phyloP scores from a whole-genome alignment of 1,140 invertebrate genomes.

The Lasioglossum albipes region DNA sequence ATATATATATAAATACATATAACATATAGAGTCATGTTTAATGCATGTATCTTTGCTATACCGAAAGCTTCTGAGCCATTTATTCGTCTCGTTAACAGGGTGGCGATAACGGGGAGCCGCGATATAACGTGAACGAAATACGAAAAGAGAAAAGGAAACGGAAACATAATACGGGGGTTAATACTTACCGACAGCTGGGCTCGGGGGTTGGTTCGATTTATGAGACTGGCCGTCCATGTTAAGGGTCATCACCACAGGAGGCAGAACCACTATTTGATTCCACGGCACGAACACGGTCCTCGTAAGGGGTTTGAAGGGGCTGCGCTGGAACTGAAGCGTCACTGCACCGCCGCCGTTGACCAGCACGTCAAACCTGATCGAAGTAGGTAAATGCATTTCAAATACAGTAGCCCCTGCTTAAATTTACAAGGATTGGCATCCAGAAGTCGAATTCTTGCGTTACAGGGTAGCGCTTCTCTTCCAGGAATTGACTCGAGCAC shows the following conservation, averaged over 20 bases:
- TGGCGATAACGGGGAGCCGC: slow-evolving; percentile 7
- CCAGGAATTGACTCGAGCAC: too few relatives aligned
- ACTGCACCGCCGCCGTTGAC: slow-evolving; percentile 99
- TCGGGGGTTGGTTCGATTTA: slow-evolving; percentile 76
- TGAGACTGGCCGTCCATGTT: slow-evolving; percentile 86
- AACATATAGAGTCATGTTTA: neutral
- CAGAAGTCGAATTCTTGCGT: too few relatives aligned
- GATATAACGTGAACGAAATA: slow-evolving; percentile 35
- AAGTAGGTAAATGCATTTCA: slow-evolving; percentile 57
- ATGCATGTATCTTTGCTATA: neutral
- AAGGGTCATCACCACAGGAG: slow-evolving; percentile 92
- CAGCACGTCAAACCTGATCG: slow-evolving; percentile 95
- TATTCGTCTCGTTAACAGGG: neutral
- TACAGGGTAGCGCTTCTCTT: too few relatives aligned
- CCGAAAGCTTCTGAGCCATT: neutral
- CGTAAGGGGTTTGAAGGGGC: slow-evolving; percentile 92
- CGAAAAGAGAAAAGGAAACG: slow-evolving; percentile 2
- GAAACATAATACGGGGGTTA: slow-evolving; percentile 20
- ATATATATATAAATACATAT: too few relatives aligned
- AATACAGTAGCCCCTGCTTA: too few relatives aligned
- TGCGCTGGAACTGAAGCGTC: slow-evolving; percentile 96
- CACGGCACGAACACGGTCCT: slow-evolving; percentile 95
- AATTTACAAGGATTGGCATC: too few relatives aligned
- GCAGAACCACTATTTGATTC: slow-evolving; percentile 96
- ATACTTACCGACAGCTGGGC: slow-evolving; percentile 73